Conservation (phyloP, 2,888 invertebrate species). For the Drosophila anomalata region DNA sequence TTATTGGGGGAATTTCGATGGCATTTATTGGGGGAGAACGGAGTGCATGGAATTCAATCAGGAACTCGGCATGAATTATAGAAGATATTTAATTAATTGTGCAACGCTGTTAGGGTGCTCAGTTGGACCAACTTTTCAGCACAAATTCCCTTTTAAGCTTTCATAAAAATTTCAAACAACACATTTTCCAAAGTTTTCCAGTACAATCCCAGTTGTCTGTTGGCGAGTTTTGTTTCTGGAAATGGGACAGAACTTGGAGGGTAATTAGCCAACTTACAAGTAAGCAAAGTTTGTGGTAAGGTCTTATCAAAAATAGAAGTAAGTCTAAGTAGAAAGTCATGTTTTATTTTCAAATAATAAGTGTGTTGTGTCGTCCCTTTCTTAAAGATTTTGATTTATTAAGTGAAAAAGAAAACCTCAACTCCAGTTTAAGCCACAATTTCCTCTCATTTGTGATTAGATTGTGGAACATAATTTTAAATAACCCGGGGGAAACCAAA, state of each 20-base stretch:
- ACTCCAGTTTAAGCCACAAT: background rate
- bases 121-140: background rate
- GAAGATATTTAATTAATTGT: background rate
- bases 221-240: background rate
- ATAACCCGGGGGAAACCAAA: background rate
- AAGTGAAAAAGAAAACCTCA: background rate
- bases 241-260: background rate
- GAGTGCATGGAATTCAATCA: conserved; percentile 8
- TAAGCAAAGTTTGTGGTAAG: background rate
- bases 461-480: background rate
- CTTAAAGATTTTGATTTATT: background rate
- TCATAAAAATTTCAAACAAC: conserved; percentile 1
- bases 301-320: background rate
- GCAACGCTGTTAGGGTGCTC: background rate
- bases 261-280: background rate
- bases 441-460: background rate
- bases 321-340: background rate
- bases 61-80: background rate
- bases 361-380: no score
- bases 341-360: background rate
- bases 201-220: background rate
- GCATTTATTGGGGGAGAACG: background rate
- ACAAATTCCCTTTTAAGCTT: conserved; percentile 1
- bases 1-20: background rate
- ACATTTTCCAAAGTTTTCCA: background rate